These are phyloP conservation scores for cat (Felis catus) DNA, from an alignment of 2,113 vertebrate genomes.

Conservation along the genomic window DNA sequence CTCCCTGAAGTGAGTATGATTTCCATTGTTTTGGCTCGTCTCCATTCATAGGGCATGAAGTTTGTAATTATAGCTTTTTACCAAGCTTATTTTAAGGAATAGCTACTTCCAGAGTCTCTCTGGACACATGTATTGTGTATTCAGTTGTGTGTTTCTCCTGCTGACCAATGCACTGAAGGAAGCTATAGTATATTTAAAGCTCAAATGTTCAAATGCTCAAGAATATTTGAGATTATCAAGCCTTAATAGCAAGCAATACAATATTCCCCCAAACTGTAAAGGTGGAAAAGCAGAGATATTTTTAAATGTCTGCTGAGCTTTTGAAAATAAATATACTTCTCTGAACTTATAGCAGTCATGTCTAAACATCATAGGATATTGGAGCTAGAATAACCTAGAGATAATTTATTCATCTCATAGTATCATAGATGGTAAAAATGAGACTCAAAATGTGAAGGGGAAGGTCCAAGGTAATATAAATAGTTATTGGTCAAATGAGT, in stretches of 20 bases:
- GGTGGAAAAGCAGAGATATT: neutral
- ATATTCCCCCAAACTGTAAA: neutral
- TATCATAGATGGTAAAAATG: neutral
- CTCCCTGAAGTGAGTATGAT: neutral
- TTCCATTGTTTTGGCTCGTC: neutral
- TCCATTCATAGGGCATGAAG: neutral
- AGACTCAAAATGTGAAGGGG: neutral
- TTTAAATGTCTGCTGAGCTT: neutral
- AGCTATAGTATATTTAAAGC: neutral
- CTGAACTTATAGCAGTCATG: neutral
- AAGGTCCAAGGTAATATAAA: neutral
- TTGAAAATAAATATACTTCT: neutral
- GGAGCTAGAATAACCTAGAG: neutral
- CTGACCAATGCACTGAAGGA: neutral
- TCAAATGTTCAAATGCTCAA: neutral
- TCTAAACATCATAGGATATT: neutral
- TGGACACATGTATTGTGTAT: neutral
- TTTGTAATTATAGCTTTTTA: neutral
- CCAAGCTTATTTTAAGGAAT: neutral
- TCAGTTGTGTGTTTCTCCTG: neutral
- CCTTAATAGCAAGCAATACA: neutral
- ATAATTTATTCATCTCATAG: neutral
- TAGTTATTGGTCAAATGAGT: neutral
- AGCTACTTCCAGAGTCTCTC: neutral
- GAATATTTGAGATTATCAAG: neutral